Evolutionary conservation across 1,140 invertebrate species (phyloP).

Genomic region (Colletes gigas): DNA sequence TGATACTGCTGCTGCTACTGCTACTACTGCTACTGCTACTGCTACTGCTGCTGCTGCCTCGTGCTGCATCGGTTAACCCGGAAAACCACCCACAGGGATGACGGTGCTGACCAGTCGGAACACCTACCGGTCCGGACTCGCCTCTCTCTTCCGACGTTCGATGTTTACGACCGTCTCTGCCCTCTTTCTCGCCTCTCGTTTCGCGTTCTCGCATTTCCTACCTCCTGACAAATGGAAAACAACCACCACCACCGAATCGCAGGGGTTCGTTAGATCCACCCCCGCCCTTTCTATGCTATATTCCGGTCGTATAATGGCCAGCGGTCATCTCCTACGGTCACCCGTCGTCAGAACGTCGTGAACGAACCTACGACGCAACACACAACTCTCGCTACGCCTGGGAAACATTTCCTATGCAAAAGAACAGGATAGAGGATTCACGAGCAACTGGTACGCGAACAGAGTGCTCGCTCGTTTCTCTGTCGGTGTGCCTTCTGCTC

Average conservation of each 20-base stretch:
- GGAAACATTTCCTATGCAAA: slow-evolving; percentile 36
- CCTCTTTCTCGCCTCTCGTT: slow-evolving; percentile 12
- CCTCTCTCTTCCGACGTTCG: slow-evolving; percentile 12
- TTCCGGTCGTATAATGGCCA: slow-evolving; percentile 8
- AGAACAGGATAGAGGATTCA: slow-evolving; percentile 24
- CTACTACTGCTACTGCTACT: no score
- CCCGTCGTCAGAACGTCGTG: neutral
- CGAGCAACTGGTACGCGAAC: neutral
- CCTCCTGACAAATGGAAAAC: slow-evolving; percentile 31
- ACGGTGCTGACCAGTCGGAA: slow-evolving; percentile 43
- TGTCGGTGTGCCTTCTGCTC: no score
- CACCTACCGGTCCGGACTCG: slow-evolving; percentile 18
- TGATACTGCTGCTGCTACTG: no score
- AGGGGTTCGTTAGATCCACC: slow-evolving; percentile 11
- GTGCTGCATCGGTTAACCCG: slow-evolving; percentile 66
- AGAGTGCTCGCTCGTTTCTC: no score
- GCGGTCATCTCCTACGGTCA: slow-evolving; percentile 34
- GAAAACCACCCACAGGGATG: slow-evolving; percentile 58
- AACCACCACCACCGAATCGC: slow-evolving; percentile 17
- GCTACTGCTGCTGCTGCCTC: slow-evolving; percentile 7
- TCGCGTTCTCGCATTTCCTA: neutral
- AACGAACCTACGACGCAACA: slow-evolving; percentile 30
- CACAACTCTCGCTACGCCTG: slow-evolving; percentile 31
- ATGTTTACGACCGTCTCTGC: slow-evolving; percentile 21
- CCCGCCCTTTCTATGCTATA: neutral